A percentile compares a stretch with the other conserved stretches of the same genome.
Conservation (phyloP, 2,113 vertebrate genomes). For the Perccottus glenii region DNA sequence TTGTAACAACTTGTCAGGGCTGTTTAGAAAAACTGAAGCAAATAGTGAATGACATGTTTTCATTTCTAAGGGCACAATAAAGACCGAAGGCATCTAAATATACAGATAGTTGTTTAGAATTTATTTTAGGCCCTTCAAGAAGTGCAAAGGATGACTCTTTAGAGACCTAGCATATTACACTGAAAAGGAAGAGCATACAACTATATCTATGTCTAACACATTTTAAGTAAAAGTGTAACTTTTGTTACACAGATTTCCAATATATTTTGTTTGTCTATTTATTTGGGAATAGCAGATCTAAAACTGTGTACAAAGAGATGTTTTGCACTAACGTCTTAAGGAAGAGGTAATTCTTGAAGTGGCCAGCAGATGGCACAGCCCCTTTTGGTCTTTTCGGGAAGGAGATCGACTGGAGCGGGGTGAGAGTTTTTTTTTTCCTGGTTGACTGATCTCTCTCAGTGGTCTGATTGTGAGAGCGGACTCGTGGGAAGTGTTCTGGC, state of each 20-base stretch:
- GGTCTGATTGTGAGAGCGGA: conserved; percentile 72
- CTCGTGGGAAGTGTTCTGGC: conserved; percentile 73
- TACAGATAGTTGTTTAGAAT: no score
- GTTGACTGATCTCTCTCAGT: conserved; percentile 74
- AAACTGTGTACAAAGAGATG: no score
- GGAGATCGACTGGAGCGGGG: conserved; percentile 6
- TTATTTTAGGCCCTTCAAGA: no score
- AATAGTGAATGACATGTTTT: conserved; percentile 24
- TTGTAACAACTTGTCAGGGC: conserved; percentile 46
- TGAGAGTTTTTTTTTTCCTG: conserved; percentile 70
- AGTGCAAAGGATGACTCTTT: no score
- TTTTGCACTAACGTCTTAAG: no score
- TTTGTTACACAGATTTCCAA: no score
- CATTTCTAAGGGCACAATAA: neutral
- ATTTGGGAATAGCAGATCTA: no score
- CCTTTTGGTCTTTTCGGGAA: conserved; percentile 56
- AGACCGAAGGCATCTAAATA: neutral
- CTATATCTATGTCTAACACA: no score
- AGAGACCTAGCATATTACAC: no score
- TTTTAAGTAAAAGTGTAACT: no score
- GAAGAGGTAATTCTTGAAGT: conserved; percentile 38
- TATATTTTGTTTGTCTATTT: no score
- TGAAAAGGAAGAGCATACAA: no score
- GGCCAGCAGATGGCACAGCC: conserved; percentile 76
- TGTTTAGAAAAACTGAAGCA: conserved; percentile 18